Conservation (phyloP, 2,888 invertebrate genomes). For the Lumbricus terrestris region DNA sequence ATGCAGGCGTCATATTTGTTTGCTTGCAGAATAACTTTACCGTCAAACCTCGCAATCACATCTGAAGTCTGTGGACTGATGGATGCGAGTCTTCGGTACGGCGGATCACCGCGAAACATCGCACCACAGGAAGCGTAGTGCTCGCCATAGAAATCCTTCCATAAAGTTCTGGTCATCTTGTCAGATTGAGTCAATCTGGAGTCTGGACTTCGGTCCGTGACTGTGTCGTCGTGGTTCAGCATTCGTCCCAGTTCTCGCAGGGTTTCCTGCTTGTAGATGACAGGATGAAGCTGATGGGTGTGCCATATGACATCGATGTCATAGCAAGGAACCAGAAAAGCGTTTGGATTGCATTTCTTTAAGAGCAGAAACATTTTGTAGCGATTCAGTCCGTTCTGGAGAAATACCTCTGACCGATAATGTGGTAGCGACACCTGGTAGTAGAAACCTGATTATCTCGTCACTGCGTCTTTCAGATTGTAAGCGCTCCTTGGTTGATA, state of each 20-base stretch:
- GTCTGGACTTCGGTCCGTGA: slow-evolving; percentile 58
- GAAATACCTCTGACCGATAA: slow-evolving; percentile 58
- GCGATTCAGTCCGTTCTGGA: slow-evolving; percentile 55
- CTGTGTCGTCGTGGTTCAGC: slow-evolving; percentile 61
- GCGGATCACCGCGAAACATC: slow-evolving; percentile 61
- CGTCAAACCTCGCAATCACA: neutral
- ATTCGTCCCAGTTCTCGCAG: slow-evolving; percentile 50
- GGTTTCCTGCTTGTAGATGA: slow-evolving; percentile 51
- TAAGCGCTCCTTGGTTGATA: slow-evolving; percentile 43
- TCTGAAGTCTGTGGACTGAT: neutral
- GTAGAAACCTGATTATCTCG: slow-evolving; percentile 60
- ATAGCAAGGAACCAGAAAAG: slow-evolving; percentile 62
- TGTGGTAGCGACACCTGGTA: slow-evolving; percentile 62
- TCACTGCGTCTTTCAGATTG: slow-evolving; percentile 58
- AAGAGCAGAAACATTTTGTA: slow-evolving; percentile 59
- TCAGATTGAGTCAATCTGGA: slow-evolving; percentile 59
- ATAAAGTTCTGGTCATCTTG: slow-evolving; percentile 57
- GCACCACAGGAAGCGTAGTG: slow-evolving; percentile 57
- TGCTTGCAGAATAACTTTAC: neutral
- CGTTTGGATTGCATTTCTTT: slow-evolving; percentile 58
- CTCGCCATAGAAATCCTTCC: slow-evolving; percentile 58
- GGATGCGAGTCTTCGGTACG: slow-evolving; percentile 53
- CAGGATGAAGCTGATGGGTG: slow-evolving; percentile 60
- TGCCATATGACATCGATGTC: slow-evolving; percentile 63
- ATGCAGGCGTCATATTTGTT: neutral